Conservation (phyloP, 1,140 invertebrate species). For the Ostrea denselamellosa region DNA sequence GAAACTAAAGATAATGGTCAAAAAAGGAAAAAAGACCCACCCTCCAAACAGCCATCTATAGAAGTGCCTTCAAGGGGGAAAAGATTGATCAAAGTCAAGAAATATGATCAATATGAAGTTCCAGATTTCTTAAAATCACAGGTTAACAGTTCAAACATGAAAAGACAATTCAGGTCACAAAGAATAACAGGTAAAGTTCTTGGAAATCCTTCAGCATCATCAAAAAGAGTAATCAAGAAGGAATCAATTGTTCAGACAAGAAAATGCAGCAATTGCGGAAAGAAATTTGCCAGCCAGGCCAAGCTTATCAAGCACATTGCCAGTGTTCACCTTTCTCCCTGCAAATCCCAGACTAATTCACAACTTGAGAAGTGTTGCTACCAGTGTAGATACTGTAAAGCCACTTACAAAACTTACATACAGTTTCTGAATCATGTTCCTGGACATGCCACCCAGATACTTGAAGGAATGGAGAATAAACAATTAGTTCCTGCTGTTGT, state of each 20-base stretch:
- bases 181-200: conserved; percentile 13
- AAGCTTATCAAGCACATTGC: conserved; percentile 44
- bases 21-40: neutral
- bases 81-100: conserved; percentile 44
- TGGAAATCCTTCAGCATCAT: neutral
- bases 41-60: neutral
- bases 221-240: neutral
- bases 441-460: conserved; percentile 39
- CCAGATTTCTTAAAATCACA: conserved; percentile 51
- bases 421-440: conserved; percentile 51
- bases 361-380: conserved; percentile 33
- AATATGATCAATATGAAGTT: conserved; percentile 51
- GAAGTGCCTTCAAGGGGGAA: conserved; percentile 17
- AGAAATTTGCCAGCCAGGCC: conserved; percentile 32
- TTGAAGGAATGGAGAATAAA: neutral
- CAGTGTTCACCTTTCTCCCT: conserved; percentile 46
- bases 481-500: conserved; percentile 22
- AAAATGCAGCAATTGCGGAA: conserved; percentile 46
- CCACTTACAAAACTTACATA: conserved; percentile 29
- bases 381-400: conserved; percentile 39
- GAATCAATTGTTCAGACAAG: neutral
- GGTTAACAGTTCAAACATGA: conserved; percentile 45
- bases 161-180: conserved; percentile 19
- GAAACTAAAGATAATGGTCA: conserved; percentile 20
- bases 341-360: conserved; percentile 39